Percentiles rank a stretch among this genome's conserved stretches.
These are phyloP conservation scores for Helogale parvula DNA, from an alignment of 2,113 vertebrate species.

Conservation along the genomic window DNA sequence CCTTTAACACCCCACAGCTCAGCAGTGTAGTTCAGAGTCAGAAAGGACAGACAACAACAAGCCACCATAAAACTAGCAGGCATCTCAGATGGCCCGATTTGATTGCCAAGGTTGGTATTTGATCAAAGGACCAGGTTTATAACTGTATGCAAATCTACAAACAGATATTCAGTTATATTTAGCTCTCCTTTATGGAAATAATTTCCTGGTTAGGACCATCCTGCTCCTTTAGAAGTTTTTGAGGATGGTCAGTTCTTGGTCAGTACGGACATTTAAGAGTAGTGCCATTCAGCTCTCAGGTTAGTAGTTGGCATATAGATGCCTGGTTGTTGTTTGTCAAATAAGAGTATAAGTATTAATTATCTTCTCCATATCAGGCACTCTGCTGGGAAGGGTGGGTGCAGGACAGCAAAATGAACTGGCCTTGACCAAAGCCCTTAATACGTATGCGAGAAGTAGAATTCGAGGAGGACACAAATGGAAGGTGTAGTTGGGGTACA, in stretches of 20 bases:
- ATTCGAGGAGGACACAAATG: not conserved
- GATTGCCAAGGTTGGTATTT: conserved; percentile 40
- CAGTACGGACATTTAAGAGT: not conserved
- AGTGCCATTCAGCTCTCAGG: not conserved
- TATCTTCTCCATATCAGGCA: not conserved
- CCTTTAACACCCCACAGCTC: conserved; percentile 8
- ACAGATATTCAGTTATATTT: not conserved
- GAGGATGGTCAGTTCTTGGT: not conserved
- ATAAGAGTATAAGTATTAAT: not conserved
- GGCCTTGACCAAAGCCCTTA: not conserved
- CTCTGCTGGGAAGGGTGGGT: not conserved
- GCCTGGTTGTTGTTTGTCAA: not conserved
- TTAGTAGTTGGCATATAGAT: not conserved
- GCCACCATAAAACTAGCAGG: not conserved
- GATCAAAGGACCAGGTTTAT: not conserved
- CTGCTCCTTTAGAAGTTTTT: not conserved
- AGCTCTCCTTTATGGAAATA: not conserved
- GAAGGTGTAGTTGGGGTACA: not conserved
- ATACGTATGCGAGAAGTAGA: not conserved
- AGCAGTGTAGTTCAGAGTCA: not conserved
- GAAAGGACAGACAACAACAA: not conserved
- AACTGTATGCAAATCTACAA: conserved; percentile 1
- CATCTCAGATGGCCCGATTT: not conserved
- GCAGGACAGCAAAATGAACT: not conserved
- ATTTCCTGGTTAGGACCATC: conserved; percentile 9